Evolutionary conservation across 2,797 vertebrate genomes (phyloP), one percentile per base, ranked within the genome.

Genomic region (Hipposideros larvatus): DNA sequence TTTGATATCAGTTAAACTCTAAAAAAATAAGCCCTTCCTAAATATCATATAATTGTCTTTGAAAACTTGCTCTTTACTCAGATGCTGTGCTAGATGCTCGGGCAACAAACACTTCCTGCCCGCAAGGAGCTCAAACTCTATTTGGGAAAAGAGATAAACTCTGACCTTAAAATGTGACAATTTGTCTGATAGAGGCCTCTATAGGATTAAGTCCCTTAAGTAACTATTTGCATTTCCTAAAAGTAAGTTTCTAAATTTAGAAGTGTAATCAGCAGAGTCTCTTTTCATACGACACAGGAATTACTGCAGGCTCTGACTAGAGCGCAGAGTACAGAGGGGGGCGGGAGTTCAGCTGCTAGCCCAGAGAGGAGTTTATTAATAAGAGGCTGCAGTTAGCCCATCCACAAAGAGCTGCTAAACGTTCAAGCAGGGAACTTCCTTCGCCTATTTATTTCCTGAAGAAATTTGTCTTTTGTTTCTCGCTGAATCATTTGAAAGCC

Each of bases 391-490:
- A n/a, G 28, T 94, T 77, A 48, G 10, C n/a, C 22, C 71, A 68
- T 90, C 93, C 61, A 85, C 55, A 92, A 95, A 59, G 59, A 82
- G 11, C 68, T 73, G 90, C 51, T 66, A 59, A 89, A 91, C 87
- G 73, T 93, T 92, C 68, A 90, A 21, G 15, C 73, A 57, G 5
- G 61, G 15, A 82, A 59, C 55, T 94, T 70, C 31, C 21, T 73
- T 88, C 59, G 59, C 57, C 89, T 87, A 0, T 70, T 91, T 91
- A 77, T 89, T 93, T 91, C 41, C 83, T 73, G 24, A 73, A 61
- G 70, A 96, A 77, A 74, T 86, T 79, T 78, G 55, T 68, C 53
- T 37, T 91, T 77, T 93, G 74, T 86, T 94, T 95, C 48, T 77
- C 55, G 15, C 90, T 86, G 41, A 90, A 57, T 91, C 24, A 78